Evolutionary conservation across 2,113 vertebrate species (phyloP).

Genomic region (Otis tarda): DNA sequence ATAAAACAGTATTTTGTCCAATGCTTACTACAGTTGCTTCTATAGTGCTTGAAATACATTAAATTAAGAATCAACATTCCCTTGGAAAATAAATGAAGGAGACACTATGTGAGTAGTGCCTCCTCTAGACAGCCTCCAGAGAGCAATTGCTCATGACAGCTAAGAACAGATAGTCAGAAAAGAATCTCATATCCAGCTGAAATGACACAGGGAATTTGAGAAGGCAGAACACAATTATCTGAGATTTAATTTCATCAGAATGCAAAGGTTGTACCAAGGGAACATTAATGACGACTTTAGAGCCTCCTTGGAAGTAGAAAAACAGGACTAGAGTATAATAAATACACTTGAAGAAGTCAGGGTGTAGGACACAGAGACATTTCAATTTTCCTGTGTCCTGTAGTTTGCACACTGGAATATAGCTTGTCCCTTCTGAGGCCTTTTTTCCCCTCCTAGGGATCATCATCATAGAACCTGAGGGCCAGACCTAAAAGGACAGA

Average conservation of each 20-base stretch:
- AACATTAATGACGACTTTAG: background rate
- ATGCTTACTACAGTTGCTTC: background rate
- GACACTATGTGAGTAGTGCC: background rate
- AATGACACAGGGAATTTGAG: background rate
- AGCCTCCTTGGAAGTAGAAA: background rate
- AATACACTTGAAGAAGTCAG: background rate
- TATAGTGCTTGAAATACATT: background rate
- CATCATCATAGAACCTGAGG: background rate
- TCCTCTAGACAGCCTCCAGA: background rate
- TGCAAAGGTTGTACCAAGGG: background rate
- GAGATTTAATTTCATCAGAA: background rate
- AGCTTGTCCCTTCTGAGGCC: background rate
- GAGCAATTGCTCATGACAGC: background rate
- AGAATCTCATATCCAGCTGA: slow-evolving; percentile 20
- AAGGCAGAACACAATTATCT: background rate
- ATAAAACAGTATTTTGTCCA: background rate
- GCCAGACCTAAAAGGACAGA: background rate
- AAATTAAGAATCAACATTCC: background rate
- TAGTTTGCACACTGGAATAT: background rate
- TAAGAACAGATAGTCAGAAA: background rate
- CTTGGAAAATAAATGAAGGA: background rate
- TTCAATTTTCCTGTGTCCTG: background rate
- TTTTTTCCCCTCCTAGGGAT: background rate
- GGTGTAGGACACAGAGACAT: background rate
- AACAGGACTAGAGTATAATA: background rate